Base-by-base conservation (phyloP, 2,888 invertebrate genomes). In the Meteorus colon region DNA sequence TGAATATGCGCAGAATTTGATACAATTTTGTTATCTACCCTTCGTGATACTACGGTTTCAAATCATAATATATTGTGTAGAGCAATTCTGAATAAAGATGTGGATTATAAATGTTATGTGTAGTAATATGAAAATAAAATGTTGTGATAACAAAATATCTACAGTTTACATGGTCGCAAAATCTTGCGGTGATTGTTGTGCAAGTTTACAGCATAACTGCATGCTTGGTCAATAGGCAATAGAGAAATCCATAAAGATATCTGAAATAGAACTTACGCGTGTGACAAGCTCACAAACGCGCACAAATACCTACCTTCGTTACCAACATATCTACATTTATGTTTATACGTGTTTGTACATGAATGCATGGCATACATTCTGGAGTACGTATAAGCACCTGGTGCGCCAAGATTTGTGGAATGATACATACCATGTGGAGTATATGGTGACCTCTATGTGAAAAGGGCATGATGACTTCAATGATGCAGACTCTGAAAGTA, bases 171-270 rank as follows among this genome's bases (percentile, higher is more conserved):
- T 37, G 62, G 45, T 63, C n/a, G 19, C 29, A 72, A 45, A 72
- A 27, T 72, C 34, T 34, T 41, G 45, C 24, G 37, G 60, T 37
- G 37, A 55, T 71, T 71, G 29, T 60, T 14, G 41, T 37, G 41
- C 41, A 41, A 37, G 0, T 41, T 12, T 41, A 62, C 37, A 60
- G 45, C 41, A 24, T 72, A 62, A 72, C 62, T 45, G 29, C 71
- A 72, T 62, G 41, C 71, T 63, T 62, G n/a, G 24, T 37, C 24
- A 24, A 37, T 27, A 29, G 37, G 29, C 60, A 31, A 34, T 63
- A 62, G 48, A 68, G 71, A 48, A 72, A 62, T 62, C 71, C 63
- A 72, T 72, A 72, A 72, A 72, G 71, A 62, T 72, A 63, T 60
- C 62, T 19, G 62, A 72, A 70, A 70, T 70, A 59, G 27, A 62